These are phyloP conservation scores for Characodon lateralis DNA, from an alignment of 2,797 vertebrate genomes.

Conservation along the genomic window DNA sequence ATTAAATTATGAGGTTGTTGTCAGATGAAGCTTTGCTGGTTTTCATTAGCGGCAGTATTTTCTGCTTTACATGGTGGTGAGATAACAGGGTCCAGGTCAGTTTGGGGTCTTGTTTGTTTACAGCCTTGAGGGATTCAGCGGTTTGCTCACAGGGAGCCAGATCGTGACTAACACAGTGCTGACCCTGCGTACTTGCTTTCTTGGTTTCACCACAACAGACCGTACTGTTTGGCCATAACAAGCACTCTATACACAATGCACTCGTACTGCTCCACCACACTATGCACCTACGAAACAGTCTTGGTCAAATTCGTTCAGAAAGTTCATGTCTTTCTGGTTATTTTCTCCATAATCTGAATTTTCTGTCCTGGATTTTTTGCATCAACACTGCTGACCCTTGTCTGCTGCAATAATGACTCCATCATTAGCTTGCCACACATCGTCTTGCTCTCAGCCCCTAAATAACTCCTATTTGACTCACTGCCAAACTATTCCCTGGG, in stretches of 20 bases:
- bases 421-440: conserved; percentile 51
- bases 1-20: background rate
- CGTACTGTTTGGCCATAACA: conserved; percentile 9
- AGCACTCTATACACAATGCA: background rate
- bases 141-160: conserved; percentile 49
- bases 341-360: conserved; percentile 1
- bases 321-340: background rate
- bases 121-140: conserved; percentile 31
- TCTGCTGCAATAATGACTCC: conserved; percentile 59
- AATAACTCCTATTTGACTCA: conserved; percentile 33
- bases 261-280: background rate
- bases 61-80: conserved; percentile 11
- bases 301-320: background rate
- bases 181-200: conserved; percentile 8
- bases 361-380: conserved; percentile 33
- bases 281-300: background rate
- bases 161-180: conserved; percentile 1
- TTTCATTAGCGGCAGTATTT: background rate
- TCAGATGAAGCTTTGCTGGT: background rate
- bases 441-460: conserved; percentile 22
- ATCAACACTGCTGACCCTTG: conserved; percentile 52
- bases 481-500: conserved; percentile 29
- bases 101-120: conserved; percentile 30
- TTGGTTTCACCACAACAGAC: conserved; percentile 8
- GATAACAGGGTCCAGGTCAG: conserved; percentile 29